A percentile compares a stretch with the other conserved stretches of the same genome.
Conservation (phyloP, 1,140 invertebrate genomes). For the Dinothrombium tinctorium region DNA sequence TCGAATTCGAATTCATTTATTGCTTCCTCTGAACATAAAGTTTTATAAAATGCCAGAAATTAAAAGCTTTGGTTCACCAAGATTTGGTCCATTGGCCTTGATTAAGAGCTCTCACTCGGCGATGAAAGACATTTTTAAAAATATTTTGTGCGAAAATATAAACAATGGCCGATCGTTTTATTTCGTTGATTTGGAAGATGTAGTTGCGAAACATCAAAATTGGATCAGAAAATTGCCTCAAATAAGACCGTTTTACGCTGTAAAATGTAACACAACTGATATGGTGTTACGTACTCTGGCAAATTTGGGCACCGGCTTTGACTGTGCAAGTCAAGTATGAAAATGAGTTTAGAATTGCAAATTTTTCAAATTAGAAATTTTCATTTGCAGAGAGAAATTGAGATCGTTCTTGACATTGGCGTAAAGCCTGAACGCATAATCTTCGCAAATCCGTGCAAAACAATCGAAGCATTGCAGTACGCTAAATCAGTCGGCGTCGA, state of each 20-base stretch:
- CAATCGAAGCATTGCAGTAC: conserved; percentile 68
- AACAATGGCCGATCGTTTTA: conserved; percentile 81
- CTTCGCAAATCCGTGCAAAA: conserved; percentile 94
- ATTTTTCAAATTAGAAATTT: background rate
- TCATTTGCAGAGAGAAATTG: conserved; percentile 47
- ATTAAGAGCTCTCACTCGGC: too few relatives aligned
- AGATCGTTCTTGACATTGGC: conserved; percentile 51
- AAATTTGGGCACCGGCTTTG: too few relatives aligned
- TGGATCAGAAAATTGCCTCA: conserved; percentile 65
- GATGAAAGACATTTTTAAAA: too few relatives aligned
- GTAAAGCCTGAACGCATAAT: conserved; percentile 62
- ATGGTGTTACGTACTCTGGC: conserved; percentile 56
- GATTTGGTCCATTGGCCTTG: too few relatives aligned
- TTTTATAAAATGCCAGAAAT: too few relatives aligned
- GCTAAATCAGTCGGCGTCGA: conserved; percentile 47
- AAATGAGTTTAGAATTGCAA: conserved; percentile 65
- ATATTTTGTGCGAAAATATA: too few relatives aligned
- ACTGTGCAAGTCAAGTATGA: too few relatives aligned
- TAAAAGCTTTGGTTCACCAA: too few relatives aligned
- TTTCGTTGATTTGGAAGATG: conserved; percentile 64
- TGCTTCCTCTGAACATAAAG: too few relatives aligned
- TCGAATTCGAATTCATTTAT: too few relatives aligned
- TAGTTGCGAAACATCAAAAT: conserved; percentile 52
- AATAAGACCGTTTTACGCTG: conserved; percentile 78
- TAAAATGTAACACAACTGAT: conserved; percentile 81